phyloP scores from a whole-genome alignment of 2,113 vertebrate species.

The Alces alces region DNA sequence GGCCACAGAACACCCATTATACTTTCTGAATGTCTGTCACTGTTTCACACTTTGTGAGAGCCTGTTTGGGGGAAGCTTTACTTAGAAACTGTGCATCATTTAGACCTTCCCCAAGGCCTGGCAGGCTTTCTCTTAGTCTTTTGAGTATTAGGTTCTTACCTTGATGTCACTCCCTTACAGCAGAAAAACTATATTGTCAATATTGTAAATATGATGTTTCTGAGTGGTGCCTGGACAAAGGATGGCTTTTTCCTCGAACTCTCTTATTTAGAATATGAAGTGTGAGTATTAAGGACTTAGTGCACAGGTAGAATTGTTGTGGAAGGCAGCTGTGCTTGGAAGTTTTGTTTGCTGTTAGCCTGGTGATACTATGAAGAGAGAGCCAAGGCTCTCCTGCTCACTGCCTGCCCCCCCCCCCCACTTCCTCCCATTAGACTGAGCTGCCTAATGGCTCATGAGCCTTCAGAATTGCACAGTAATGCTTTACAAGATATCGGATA shows the following conservation, averaged over 20 bases:
- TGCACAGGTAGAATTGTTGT: background rate
- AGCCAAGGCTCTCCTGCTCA: background rate
- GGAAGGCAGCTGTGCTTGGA: background rate
- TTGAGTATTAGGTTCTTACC: background rate
- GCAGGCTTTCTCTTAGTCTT: background rate
- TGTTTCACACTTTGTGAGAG: background rate
- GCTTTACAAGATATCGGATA: background rate
- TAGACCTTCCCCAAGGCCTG: background rate
- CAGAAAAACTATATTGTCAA: background rate
- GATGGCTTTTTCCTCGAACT: background rate
- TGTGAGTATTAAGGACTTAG: background rate
- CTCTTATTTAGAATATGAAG: background rate
- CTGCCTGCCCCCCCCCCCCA: fast-evolving
- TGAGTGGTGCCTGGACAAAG: background rate
- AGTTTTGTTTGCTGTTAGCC: background rate
- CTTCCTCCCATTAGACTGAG: background rate
- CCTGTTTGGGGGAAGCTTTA: background rate
- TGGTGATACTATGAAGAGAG: background rate
- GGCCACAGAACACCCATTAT: background rate
- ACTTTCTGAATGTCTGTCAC: background rate
- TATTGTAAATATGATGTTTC: background rate
- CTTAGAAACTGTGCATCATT: background rate
- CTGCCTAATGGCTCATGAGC: background rate
- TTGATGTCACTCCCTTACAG: background rate
- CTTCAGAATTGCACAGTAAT: background rate